Conservation (phyloP, 2,888 invertebrate species). For the Luperina nickerlii region DNA sequence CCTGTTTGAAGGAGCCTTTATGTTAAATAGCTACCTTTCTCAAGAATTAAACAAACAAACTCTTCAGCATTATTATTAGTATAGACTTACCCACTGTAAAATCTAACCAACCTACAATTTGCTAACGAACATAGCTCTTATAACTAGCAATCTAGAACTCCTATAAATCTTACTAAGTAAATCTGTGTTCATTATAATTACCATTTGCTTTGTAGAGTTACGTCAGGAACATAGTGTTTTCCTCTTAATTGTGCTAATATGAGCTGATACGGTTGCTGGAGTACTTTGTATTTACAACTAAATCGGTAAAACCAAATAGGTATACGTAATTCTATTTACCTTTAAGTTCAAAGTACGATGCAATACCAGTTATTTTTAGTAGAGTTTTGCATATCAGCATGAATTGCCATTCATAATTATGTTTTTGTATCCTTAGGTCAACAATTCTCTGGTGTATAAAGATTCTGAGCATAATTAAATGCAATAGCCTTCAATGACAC, state of each 20-base stretch:
- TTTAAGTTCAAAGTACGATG: slow-evolving; percentile 49
- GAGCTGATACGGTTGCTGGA: slow-evolving; percentile 5
- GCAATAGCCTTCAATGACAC: neutral
- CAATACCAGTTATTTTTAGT: slow-evolving; percentile 32
- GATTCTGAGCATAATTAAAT: slow-evolving; percentile 5
- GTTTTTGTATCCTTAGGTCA: neutral
- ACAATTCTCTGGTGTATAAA: neutral
- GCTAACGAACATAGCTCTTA: neutral
- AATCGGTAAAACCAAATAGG: slow-evolving; percentile 25
- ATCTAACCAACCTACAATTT: neutral
- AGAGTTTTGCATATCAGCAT: slow-evolving; percentile 30
- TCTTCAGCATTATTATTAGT: neutral
- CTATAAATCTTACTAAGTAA: slow-evolving; percentile 8
- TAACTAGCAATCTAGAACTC: neutral
- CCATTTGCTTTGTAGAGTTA: slow-evolving; percentile 18
- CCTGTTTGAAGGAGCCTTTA: neutral
- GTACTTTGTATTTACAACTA: slow-evolving; percentile 43
- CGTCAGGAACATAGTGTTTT: slow-evolving; percentile 41
- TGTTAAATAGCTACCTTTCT: neutral
- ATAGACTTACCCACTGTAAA: neutral
- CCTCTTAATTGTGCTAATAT: slow-evolving; percentile 41
- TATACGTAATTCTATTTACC: slow-evolving; percentile 18
- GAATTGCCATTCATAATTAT: slow-evolving; percentile 7
- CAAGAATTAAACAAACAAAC: neutral
- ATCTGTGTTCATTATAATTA: slow-evolving; percentile 8